These are phyloP conservation scores for Arion vulgaris DNA, from an alignment of 1,140 invertebrate species.

Conservation along the genomic window DNA sequence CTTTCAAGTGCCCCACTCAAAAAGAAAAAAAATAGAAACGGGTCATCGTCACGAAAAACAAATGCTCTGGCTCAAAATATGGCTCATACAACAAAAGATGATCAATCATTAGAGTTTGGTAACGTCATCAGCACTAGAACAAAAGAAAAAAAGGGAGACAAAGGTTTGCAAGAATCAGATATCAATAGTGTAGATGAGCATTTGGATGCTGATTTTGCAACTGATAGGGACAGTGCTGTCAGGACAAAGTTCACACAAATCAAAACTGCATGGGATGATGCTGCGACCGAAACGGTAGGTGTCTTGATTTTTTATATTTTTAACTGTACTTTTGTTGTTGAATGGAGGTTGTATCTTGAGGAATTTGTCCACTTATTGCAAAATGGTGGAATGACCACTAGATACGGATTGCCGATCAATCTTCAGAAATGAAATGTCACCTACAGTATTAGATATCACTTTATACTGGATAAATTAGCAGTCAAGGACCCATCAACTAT, in stretches of 20 bases:
- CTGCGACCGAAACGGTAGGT: background rate
- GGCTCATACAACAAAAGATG: background rate
- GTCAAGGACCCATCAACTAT: no score
- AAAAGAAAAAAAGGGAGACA: background rate
- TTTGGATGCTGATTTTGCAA: background rate
- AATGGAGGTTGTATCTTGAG: no score
- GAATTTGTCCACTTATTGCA: no score
- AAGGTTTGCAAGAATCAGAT: background rate
- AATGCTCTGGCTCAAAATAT: background rate
- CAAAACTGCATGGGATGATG: background rate
- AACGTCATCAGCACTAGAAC: background rate
- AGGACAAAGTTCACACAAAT: background rate
- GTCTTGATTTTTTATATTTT: no score
- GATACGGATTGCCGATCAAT: no score
- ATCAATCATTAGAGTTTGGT: background rate
- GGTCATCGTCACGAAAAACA: background rate
- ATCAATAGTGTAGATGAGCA: background rate
- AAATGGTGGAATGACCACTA: no score
- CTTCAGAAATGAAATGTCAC: no score
- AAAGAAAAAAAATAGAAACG: background rate
- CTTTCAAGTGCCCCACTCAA: background rate
- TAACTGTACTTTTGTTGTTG: no score
- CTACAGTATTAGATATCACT: no score
- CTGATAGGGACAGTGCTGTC: background rate
- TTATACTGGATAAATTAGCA: no score